phyloP scores from a whole-genome alignment of 1,140 invertebrate genomes.

The Drosophila malerkotliana region DNA sequence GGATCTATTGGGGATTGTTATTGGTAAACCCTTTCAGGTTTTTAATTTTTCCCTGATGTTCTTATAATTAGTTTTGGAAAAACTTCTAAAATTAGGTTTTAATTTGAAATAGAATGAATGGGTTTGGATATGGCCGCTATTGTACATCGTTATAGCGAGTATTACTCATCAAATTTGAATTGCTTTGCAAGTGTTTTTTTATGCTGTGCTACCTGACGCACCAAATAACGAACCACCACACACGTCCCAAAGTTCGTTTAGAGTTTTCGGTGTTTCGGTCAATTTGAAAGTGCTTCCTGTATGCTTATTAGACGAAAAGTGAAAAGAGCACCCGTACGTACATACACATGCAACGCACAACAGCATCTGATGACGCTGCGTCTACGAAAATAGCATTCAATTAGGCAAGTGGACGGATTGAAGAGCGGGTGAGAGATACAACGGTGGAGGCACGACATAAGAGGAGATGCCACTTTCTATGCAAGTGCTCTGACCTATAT shows the following conservation, averaged over 20 bases:
- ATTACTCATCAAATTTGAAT: slow-evolving; percentile 71
- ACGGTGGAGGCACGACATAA: slow-evolving; percentile 24
- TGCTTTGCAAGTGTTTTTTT: slow-evolving; percentile 70
- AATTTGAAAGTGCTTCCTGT: slow-evolving; percentile 73
- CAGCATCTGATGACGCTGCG: slow-evolving; percentile 63
- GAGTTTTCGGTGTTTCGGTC: slow-evolving; percentile 38
- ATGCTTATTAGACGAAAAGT: slow-evolving; percentile 80
- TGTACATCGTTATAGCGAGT: slow-evolving; percentile 11
- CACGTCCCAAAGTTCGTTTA: slow-evolving; percentile 30
- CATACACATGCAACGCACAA: slow-evolving; percentile 7
- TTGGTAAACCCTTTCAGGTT: too few species aligned
- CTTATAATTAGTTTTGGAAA: too few species aligned
- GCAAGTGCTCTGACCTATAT: slow-evolving; percentile 80
- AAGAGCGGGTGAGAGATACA: not conserved
- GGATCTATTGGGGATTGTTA: too few species aligned
- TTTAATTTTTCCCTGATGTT: too few species aligned
- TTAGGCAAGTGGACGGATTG: slow-evolving; percentile 62
- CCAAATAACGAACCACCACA: slow-evolving; percentile 15
- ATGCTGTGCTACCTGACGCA: slow-evolving; percentile 61
- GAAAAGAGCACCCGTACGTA: slow-evolving; percentile 55
- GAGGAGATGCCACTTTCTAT: slow-evolving; percentile 72
- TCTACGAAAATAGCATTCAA: slow-evolving; percentile 77
- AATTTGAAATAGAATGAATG: too few species aligned
- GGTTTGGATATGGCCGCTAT: not conserved
- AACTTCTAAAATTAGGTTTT: too few species aligned